A percentile compares a stretch with the other conserved stretches of the same genome.
phyloP scores from a whole-genome alignment of 2,888 invertebrate species.

The Sphaerophoria rueppellii region DNA sequence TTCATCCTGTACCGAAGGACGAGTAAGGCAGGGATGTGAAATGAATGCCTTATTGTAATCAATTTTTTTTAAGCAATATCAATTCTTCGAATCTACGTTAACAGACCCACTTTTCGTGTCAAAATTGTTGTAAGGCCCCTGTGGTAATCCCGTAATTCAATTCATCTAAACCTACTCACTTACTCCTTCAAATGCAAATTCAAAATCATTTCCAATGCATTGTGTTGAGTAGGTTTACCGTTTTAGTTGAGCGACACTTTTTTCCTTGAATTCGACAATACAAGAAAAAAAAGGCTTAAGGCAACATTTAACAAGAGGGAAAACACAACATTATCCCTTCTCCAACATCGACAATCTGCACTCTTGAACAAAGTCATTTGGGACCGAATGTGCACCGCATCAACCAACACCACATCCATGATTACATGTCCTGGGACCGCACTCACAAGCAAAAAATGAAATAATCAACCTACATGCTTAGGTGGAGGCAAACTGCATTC shows the following conservation, averaged over 20 bases:
- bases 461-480: conserved; percentile 1
- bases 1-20: too few species aligned
- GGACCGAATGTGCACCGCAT: conserved; percentile 15
- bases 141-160: conserved; percentile 11
- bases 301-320: conserved; percentile 44
- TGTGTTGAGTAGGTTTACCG: neutral
- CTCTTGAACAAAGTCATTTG: conserved; percentile 50
- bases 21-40: too few species aligned
- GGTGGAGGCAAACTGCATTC: neutral
- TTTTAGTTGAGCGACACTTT: neutral
- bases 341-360: conserved; percentile 62
- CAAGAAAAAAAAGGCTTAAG: conserved; percentile 27
- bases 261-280: conserved; percentile 12
- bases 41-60: too few species aligned
- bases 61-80: too few species aligned
- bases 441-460: conserved; percentile 5
- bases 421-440: conserved; percentile 63
- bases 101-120: too few species aligned
- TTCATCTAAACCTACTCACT: neutral
- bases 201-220: conserved; percentile 18
- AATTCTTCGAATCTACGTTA: too few species aligned
- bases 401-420: conserved; percentile 51
- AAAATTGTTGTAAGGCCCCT: too few species aligned
- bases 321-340: conserved; percentile 30
- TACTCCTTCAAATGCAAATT: neutral